Conservation (phyloP, 1,140 invertebrate species). For the Ceratina calcarata region DNA sequence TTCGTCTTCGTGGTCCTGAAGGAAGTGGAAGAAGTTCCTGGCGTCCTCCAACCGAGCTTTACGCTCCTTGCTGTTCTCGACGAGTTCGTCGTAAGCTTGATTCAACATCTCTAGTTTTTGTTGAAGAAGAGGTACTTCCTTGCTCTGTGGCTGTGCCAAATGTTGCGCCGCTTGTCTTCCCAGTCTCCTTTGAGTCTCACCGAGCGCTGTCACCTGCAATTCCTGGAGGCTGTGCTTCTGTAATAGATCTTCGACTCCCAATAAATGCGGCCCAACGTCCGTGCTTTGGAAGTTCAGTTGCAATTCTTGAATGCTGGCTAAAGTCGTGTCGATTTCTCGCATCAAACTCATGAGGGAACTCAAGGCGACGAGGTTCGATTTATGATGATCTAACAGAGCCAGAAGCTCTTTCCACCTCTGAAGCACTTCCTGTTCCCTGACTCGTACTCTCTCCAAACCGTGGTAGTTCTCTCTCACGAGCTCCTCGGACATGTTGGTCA, state of each 20-base stretch:
- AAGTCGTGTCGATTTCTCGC: constrained; percentile 95
- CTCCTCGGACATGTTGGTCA: constrained; percentile 95
- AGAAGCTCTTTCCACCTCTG: constrained; percentile 93
- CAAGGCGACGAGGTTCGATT: constrained; percentile 88
- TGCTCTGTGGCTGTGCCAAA: constrained; percentile 79
- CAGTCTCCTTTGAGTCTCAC: constrained; percentile 90
- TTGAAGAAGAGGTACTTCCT: constrained; percentile 85
- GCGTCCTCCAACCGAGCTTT: constrained; percentile 93
- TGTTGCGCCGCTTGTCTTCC: constrained; percentile 84
- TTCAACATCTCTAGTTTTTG: constrained; percentile 87
- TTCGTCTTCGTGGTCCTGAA: constrained; percentile 96
- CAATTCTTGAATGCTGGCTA: constrained; percentile 90
- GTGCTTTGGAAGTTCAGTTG: constrained; percentile 91
- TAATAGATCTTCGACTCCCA: constrained; percentile 95
- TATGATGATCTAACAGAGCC: constrained; percentile 91
- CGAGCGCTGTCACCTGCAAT: constrained; percentile 92
- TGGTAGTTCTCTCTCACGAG: constrained; percentile 96
- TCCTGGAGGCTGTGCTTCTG: constrained; percentile 96
- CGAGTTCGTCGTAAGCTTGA: constrained; percentile 85
- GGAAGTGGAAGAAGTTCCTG: constrained; percentile 95
- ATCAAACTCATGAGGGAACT: constrained; percentile 91
- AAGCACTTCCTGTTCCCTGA: constrained; percentile 92
- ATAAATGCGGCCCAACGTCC: constrained; percentile 94
- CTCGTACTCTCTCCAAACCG: constrained; percentile 90
- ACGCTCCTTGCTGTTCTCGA: constrained; percentile 88